These are phyloP conservation scores for Karalla daura DNA, from an alignment of 2,797 vertebrate genomes.

Conservation along the genomic window DNA sequence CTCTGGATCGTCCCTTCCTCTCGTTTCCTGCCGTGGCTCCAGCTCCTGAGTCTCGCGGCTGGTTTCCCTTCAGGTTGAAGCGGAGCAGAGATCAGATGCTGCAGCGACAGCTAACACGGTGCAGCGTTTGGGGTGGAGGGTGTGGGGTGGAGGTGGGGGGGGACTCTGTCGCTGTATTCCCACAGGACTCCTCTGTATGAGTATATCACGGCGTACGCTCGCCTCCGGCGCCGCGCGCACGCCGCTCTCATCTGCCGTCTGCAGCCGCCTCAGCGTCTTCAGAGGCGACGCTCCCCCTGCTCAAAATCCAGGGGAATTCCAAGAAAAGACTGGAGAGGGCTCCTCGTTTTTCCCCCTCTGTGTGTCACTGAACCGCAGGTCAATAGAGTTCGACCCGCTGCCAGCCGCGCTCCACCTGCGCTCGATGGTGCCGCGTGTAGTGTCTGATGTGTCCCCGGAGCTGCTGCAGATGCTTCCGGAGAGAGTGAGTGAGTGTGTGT, in stretches of 20 bases:
- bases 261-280: neutral
- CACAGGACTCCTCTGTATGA: slow-evolving; percentile 16
- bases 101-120: neutral
- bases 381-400: slow-evolving; percentile 1
- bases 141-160: no score
- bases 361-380: slow-evolving; percentile 17
- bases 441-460: neutral
- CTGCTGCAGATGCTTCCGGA: neutral
- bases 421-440: neutral
- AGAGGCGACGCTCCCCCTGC: neutral
- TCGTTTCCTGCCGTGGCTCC: no score
- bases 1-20: no score
- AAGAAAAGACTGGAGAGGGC: neutral
- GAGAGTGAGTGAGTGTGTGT: slow-evolving; percentile 7
- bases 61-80: slow-evolving; percentile 1
- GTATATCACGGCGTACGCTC: slow-evolving; percentile 20
- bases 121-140: neutral
- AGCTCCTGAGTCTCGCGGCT: neutral
- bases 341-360: no score
- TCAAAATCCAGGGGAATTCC: neutral
- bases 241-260: slow-evolving; percentile 5
- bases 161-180: slow-evolving; percentile 11
- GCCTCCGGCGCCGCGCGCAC: neutral
- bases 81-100: slow-evolving; percentile 3
- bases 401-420: neutral